A percentile compares a stretch with the other conserved stretches of the same genome.
phyloP scores from a whole-genome alignment of 2,113 vertebrate species.

The Psittacus erithacus region DNA sequence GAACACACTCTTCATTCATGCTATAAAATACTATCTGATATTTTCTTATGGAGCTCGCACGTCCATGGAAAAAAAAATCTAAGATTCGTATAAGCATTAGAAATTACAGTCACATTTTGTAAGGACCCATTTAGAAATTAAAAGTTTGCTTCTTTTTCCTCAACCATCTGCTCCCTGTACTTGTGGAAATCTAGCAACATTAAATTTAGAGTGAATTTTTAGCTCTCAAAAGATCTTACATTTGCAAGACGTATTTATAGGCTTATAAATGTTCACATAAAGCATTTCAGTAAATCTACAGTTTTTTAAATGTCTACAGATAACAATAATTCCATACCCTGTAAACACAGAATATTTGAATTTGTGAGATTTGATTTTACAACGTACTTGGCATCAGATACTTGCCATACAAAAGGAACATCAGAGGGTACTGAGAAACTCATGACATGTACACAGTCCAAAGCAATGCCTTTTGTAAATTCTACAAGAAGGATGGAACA shows the following conservation, averaged over 20 bases:
- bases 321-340: neutral
- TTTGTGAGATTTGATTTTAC: neutral
- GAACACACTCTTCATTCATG: neutral
- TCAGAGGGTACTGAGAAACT: neutral
- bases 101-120: neutral
- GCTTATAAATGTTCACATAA: neutral
- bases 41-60: neutral
- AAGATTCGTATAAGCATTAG: neutral
- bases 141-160: neutral
- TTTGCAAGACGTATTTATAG: neutral
- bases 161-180: neutral
- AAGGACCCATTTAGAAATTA: neutral
- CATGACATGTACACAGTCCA: fast-evolving
- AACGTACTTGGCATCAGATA: neutral
- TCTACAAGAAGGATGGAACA: neutral
- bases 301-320: neutral
- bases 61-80: neutral
- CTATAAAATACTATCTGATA: neutral
- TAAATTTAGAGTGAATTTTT: neutral
- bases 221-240: neutral
- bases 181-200: neutral
- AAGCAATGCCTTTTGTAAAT: neutral
- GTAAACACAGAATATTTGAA: neutral
- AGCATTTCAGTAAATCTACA: neutral
- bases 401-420: neutral